Base-by-base conservation (phyloP, 2,113 vertebrate species). In the Agelaius phoeniceus region DNA sequence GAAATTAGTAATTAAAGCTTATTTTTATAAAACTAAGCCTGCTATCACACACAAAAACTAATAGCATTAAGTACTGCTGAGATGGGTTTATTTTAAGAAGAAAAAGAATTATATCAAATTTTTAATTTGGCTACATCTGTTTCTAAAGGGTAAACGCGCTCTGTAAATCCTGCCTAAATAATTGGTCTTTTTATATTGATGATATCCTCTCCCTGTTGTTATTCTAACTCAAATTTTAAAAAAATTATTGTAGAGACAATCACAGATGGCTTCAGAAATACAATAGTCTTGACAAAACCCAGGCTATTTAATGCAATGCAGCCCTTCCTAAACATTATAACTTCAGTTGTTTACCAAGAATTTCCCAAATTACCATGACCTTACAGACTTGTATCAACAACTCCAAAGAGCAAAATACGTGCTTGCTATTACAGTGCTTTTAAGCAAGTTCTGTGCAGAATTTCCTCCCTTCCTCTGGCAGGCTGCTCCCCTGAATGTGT, bases 21-120 rank as follows among this genome's bases (percentile, higher is more conserved):
- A 14, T 62, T 79, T 91, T 43, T 48, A 54, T 63, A 74, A 80
- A 86, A 35, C 17, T 66, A 69, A 80, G 67, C 15, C 49, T 77
- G 22, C 27, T 69, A 49, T 30, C 37, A n/a, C 3, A 39, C 3
- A 49, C 8, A 39, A 72, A 91, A 68, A 5, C 26, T n/a, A 84
- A 65, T 12, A 23, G 54, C 52, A 89, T 35, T 41, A 72, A 92
- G 67, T 16, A 52, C 18, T 75, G 51, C 62, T 73, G 28, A 91
- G 27, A 61, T 0, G 3, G 11, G 0, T 0, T 0, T 44, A 14
- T 85, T 54, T 51, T 6, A 2, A 31, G 48, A 49, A 5, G 7
- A 63, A 55, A 59, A 61, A 52, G 2, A 41, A 52, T 4, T 3
- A 4, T 12, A n/a, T 65, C 26, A 44, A 28, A 13, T 14, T 89